A percentile compares a stretch with the other conserved stretches of the same genome.
phyloP scores from a whole-genome alignment of 2,113 vertebrate species.

The Ursus arctos region DNA sequence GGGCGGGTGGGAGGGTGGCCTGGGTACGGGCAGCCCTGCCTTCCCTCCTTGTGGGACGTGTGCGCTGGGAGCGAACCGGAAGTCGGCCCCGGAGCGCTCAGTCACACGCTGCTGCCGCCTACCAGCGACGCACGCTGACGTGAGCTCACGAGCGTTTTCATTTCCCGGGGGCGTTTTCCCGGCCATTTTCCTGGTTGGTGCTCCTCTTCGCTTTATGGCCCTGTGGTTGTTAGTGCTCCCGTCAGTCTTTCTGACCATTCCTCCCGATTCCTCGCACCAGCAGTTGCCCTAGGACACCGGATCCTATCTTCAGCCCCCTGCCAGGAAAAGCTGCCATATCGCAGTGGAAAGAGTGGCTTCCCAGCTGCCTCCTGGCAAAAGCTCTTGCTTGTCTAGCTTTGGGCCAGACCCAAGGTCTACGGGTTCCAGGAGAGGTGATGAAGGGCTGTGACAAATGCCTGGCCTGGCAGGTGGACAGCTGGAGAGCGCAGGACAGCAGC shows the following conservation, averaged over 20 bases:
- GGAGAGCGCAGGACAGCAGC: not conserved
- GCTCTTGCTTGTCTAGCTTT: not conserved
- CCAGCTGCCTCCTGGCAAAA: not conserved
- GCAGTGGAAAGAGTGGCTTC: not conserved
- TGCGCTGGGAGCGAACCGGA: too few relatives aligned
- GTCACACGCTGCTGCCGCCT: not conserved
- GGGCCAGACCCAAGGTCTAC: not conserved
- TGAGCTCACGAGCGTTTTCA: not conserved
- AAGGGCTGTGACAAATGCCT: slow-evolving; percentile 49
- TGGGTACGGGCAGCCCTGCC: not conserved
- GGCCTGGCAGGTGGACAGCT: not conserved
- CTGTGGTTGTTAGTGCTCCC: not conserved
- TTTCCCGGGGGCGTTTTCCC: not conserved
- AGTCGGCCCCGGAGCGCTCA: not conserved
- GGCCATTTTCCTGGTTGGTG: not conserved
- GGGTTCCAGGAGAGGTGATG: slow-evolving; percentile 29
- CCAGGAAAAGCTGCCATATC: slow-evolving; percentile 38
- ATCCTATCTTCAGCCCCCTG: not conserved
- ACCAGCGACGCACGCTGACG: accelerated
- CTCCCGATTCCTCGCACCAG: not conserved
- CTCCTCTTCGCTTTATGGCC: not conserved
- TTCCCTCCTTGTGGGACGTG: not conserved
- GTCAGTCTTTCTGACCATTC: not conserved
- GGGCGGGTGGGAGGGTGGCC: not conserved
- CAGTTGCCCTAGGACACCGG: not conserved